These are phyloP conservation scores for Pycnonotus jocosus DNA, from an alignment of 2,113 vertebrate genomes.

Conservation along the genomic window DNA sequence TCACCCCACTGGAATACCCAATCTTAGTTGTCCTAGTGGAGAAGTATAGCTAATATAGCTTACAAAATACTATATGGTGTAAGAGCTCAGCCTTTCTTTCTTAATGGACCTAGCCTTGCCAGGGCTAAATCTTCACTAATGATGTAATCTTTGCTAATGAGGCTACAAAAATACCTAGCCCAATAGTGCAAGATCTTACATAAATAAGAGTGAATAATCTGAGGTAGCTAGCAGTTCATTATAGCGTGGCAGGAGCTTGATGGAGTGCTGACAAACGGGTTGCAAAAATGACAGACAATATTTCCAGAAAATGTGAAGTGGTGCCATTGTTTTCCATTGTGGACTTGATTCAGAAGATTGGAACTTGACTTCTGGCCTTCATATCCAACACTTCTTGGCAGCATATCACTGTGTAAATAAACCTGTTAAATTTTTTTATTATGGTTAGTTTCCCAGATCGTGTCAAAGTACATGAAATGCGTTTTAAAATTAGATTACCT, in stretches of 20 bases:
- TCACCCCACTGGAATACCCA: neutral
- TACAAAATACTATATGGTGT: neutral
- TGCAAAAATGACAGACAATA: neutral
- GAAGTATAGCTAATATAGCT: neutral
- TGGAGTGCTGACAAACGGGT: neutral
- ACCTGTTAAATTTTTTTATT: neutral
- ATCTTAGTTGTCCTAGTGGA: neutral
- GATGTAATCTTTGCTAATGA: neutral
- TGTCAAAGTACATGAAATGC: neutral
- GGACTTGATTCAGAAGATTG: conserved; percentile 29
- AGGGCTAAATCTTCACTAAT: neutral
- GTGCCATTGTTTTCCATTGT: conserved; percentile 1
- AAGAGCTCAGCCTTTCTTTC: neutral
- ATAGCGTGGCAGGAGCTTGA: neutral
- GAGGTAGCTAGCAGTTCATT: neutral
- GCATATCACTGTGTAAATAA: neutral
- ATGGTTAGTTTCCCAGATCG: neutral
- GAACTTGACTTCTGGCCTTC: conserved; percentile 42
- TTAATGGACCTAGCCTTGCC: neutral
- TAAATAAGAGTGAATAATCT: neutral
- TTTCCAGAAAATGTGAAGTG: conserved; percentile 32
- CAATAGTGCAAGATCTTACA: neutral
- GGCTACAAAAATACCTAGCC: neutral
- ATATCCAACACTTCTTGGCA: neutral
- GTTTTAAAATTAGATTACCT: neutral